Evolutionary conservation across 1,140 invertebrate genomes (phyloP).

Genomic region (Colletes latitarsis): DNA sequence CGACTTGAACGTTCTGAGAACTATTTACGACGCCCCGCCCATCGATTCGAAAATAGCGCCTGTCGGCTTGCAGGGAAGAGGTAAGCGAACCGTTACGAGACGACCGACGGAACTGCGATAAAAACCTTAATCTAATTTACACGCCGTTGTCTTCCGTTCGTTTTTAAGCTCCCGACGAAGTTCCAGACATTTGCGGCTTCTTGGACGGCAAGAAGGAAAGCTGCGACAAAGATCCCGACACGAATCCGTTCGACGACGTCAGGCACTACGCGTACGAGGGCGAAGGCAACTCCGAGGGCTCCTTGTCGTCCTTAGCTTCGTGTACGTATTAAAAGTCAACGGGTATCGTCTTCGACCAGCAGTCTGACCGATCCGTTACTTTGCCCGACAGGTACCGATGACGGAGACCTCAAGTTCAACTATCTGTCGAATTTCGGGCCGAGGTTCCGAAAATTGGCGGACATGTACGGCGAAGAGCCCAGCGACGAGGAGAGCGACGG

Average conservation of each 20-base stretch:
- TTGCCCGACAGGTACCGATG: slow-evolving; percentile 88
- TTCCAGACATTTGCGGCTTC: slow-evolving; percentile 95
- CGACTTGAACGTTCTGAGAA: slow-evolving; percentile 93
- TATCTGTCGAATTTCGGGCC: slow-evolving; percentile 98
- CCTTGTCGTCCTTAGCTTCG: slow-evolving; percentile 95
- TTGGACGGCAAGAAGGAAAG: slow-evolving; percentile 93
- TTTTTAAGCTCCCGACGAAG: slow-evolving; percentile 80
- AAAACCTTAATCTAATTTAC: background rate
- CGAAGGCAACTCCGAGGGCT: slow-evolving; percentile 94
- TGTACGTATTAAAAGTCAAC: slow-evolving; percentile 79
- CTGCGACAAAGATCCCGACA: slow-evolving; percentile 94
- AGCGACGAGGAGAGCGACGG: slow-evolving; percentile 89
- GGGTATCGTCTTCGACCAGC: background rate
- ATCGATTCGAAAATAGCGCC: slow-evolving; percentile 78
- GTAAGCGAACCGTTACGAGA: slow-evolving; percentile 51
- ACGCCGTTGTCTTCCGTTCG: background rate
- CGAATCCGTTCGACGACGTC: slow-evolving; percentile 96
- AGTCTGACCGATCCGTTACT: background rate
- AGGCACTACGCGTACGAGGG: slow-evolving; percentile 98
- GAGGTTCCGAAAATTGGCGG: slow-evolving; percentile 96
- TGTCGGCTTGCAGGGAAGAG: slow-evolving; percentile 75
- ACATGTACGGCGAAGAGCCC: slow-evolving; percentile 97
- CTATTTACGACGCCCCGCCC: slow-evolving; percentile 84
- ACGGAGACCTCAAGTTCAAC: slow-evolving; percentile 97
- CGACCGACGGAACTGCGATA: no score